A percentile compares a stretch with the other conserved stretches of the same genome.
phyloP scores from a whole-genome alignment of 1,140 invertebrate species.

The Bombus ignitus region DNA sequence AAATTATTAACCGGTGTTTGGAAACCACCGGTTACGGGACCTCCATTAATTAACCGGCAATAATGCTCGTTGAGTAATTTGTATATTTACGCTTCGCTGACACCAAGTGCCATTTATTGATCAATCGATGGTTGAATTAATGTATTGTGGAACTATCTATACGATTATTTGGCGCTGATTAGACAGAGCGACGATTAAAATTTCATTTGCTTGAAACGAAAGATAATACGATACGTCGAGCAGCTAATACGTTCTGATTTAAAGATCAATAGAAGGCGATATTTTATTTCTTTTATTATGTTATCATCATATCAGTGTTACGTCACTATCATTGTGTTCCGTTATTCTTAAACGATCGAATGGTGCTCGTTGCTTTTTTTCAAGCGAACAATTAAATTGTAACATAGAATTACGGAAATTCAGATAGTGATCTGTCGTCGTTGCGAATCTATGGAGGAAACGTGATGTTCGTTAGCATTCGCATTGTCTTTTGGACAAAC shows the following conservation, averaged over 20 bases:
- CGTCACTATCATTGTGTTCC: too few relatives aligned
- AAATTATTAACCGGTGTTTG: neutral
- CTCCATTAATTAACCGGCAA: neutral
- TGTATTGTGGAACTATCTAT: neutral
- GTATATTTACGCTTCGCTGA: neutral
- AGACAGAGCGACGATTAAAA: neutral
- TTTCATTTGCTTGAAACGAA: neutral
- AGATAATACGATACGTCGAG: neutral
- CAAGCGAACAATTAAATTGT: neutral
- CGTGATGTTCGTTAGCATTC: conserved; percentile 2
- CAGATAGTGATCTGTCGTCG: neutral
- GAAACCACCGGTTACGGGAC: neutral
- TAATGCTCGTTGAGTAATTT: neutral
- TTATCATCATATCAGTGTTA: too few relatives aligned
- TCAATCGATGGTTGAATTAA: neutral
- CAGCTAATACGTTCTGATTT: too few relatives aligned
- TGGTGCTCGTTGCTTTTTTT: neutral
- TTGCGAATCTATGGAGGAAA: neutral
- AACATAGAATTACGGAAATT: neutral
- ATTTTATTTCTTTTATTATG: too few relatives aligned
- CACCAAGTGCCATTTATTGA: neutral
- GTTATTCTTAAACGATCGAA: neutral
- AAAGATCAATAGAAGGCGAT: too few relatives aligned
- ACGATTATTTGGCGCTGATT: neutral
- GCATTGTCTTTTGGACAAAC: conserved; percentile 37